These are phyloP conservation scores for Pogonus chalceus DNA, from an alignment of 1,140 invertebrate genomes.

Conservation along the genomic window DNA sequence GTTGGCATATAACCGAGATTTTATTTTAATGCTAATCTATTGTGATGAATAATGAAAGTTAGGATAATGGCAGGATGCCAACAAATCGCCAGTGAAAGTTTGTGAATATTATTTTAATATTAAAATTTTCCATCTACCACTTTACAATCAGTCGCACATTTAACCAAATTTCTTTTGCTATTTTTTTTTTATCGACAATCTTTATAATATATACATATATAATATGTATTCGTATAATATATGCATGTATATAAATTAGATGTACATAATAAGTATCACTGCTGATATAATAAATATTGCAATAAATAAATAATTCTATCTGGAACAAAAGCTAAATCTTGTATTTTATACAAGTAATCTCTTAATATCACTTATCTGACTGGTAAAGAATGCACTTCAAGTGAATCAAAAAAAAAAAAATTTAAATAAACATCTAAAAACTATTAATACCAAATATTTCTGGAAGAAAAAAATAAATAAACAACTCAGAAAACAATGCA, in stretches of 20 bases:
- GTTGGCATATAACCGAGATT: too few species aligned
- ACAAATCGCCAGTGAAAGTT: too few species aligned
- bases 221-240: slow-evolving; percentile 4
- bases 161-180: neutral
- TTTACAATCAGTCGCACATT: slow-evolving; percentile 3
- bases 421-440: neutral
- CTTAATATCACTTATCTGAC: slow-evolving; percentile 4
- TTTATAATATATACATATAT: slow-evolving; percentile 5
- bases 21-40: too few species aligned
- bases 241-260: neutral
- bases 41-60: too few species aligned
- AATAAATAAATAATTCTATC: slow-evolving; percentile 4
- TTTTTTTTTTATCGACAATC: neutral
- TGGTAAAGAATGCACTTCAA: slow-evolving; percentile 7
- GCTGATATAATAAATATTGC: slow-evolving; percentile 6
- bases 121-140: too few species aligned
- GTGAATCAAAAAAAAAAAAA: neutral
- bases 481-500: neutral
- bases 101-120: too few species aligned
- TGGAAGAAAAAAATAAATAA: neutral
- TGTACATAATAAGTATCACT: slow-evolving; percentile 6
- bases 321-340: slow-evolving; percentile 5
- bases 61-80: too few species aligned
- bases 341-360: slow-evolving; percentile 2
- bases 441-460: neutral